These are phyloP conservation scores for Drosophila putrida DNA, from an alignment of 2,888 invertebrate species.

Conservation along the genomic window DNA sequence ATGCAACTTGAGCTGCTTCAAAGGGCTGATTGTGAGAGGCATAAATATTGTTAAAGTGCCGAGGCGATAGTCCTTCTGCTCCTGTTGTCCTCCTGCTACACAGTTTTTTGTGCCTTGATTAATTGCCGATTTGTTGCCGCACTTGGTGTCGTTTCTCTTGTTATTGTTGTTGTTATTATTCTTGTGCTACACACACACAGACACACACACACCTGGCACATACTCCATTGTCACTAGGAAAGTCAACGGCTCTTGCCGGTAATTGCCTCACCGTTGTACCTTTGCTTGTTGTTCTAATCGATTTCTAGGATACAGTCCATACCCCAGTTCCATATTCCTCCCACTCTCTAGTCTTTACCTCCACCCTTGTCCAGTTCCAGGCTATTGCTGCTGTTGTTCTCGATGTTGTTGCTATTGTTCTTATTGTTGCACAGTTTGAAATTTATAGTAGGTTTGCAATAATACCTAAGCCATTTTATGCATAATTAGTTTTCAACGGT, in stretches of 20 bases:
- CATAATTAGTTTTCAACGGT: slow-evolving; percentile 80
- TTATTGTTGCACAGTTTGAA: slow-evolving; percentile 71
- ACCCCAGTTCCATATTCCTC: slow-evolving; percentile 16
- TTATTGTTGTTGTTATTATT: slow-evolving; percentile 24
- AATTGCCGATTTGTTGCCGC: slow-evolving; percentile 79
- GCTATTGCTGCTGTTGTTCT: slow-evolving; percentile 52
- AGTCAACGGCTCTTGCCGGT: slow-evolving; percentile 67
- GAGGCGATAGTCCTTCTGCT: slow-evolving; percentile 53
- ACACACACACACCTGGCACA: slow-evolving; percentile 26
- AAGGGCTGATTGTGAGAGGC: slow-evolving; percentile 37
- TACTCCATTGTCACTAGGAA: slow-evolving; percentile 64
- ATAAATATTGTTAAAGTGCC: slow-evolving; percentile 77
- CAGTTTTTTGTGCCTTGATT: slow-evolving; percentile 65
- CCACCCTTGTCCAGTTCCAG: background rate
- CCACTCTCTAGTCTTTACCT: background rate
- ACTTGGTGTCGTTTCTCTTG: slow-evolving; percentile 61
- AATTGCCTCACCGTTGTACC: slow-evolving; percentile 79
- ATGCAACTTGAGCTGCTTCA: slow-evolving; percentile 43
- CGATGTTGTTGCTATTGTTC: slow-evolving; percentile 52
- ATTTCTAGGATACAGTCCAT: slow-evolving; percentile 57
- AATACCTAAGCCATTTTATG: slow-evolving; percentile 78
- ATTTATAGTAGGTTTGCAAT: slow-evolving; percentile 79
- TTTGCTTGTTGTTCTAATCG: slow-evolving; percentile 79
- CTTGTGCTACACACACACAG: slow-evolving; percentile 18
- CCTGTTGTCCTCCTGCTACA: slow-evolving; percentile 14